Conservation (phyloP, 2,113 vertebrate genomes). For the Alligator mississippiensis region DNA sequence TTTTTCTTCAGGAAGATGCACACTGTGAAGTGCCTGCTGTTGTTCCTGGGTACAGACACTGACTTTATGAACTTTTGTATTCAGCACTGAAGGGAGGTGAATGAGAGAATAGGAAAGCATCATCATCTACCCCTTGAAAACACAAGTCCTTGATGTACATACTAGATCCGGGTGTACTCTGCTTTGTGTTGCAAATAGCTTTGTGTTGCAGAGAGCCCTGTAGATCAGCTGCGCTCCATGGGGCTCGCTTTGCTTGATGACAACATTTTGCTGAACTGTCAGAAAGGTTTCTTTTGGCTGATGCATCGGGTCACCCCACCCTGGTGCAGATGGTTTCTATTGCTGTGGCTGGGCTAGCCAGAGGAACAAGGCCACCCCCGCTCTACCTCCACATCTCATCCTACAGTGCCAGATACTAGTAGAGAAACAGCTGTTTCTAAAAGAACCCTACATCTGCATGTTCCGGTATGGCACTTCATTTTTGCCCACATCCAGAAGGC, state of each 20-base stretch:
- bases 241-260: neutral
- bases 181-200: neutral
- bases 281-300: slow-evolving; percentile 43
- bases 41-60: neutral
- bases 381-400: neutral
- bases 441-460: neutral
- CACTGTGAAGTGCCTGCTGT: neutral
- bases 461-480: neutral
- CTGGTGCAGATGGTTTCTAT: slow-evolving; percentile 57
- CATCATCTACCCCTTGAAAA: neutral
- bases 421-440: neutral
- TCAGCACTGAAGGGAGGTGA: neutral
- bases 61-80: neutral
- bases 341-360: slow-evolving; percentile 1
- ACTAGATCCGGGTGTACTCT: neutral
- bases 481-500: neutral
- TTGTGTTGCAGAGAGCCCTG: neutral
- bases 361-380: neutral
- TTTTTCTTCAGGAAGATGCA: neutral
- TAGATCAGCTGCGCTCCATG: neutral
- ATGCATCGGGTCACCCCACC: slow-evolving; percentile 36
- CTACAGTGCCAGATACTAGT: neutral
- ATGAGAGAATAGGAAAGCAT: neutral
- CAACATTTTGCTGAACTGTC: slow-evolving; percentile 50
- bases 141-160: neutral